A percentile compares a stretch with the other conserved stretches of the same genome.
Evolutionary conservation across 2,797 vertebrate genomes (phyloP).

Genomic region (Perodicticus potto): DNA sequence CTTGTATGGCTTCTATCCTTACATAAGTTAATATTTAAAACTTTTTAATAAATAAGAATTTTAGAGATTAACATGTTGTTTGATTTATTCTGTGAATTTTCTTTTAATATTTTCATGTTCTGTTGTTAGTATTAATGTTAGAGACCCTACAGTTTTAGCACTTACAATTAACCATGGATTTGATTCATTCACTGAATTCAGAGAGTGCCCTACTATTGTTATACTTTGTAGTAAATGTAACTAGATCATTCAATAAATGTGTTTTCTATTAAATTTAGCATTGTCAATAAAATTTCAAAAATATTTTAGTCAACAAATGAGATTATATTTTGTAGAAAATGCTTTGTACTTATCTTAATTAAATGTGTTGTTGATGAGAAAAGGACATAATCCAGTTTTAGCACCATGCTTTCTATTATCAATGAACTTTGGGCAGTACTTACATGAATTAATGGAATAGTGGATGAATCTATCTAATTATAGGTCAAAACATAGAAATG

Average conservation of each 20-base stretch:
- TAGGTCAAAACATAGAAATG: background rate
- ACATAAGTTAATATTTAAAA: background rate
- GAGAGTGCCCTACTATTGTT: background rate
- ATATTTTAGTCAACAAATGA: slow-evolving; percentile 51
- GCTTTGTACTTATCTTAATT: slow-evolving; percentile 60
- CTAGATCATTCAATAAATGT: background rate
- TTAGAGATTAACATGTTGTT: background rate
- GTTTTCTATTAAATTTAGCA: background rate
- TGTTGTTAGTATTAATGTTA: background rate
- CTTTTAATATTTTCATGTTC: background rate
- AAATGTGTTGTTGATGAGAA: slow-evolving; percentile 63
- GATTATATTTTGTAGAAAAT: slow-evolving; percentile 54
- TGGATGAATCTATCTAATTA: background rate
- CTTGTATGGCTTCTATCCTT: background rate
- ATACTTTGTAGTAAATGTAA: slow-evolving; percentile 20
- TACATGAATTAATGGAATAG: background rate
- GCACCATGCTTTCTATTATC: background rate
- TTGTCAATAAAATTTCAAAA: slow-evolving; percentile 45
- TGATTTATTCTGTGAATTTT: background rate
- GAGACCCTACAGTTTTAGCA: background rate
- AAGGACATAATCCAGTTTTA: background rate
- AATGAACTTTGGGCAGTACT: background rate
- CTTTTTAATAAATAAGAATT: background rate
- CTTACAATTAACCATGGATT: background rate
- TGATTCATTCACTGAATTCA: background rate